Evolutionary conservation across 2,113 vertebrate genomes (phyloP), one percentile per base, ranked within the genome.

Genomic region (Apteryx mantelli): DNA sequence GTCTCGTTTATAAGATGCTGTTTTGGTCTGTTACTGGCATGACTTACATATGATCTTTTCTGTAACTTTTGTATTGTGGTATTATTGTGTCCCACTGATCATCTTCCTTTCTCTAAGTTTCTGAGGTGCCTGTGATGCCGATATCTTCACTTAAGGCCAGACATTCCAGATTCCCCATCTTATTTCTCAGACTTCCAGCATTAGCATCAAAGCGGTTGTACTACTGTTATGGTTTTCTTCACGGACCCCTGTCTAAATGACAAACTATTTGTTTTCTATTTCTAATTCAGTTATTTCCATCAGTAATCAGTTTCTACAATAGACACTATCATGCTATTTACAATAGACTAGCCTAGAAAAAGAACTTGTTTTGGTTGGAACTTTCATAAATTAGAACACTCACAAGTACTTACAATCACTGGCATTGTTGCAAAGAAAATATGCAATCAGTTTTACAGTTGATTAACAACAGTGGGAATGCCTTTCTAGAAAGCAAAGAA

Each of bases 11-110:
- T 53, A 48, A 42, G 5, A 13, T 40, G 3, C 7, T 44, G 4
- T 38, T 26, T 28, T 38, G 2, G 12, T 65, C 0, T 0, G 34
- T 55, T 85, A 38, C 21, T 81, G 34, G 2, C 11, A 21, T 48
- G 30, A 61, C 2, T 44, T 60, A 6, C 0, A 42, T 42, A 1
- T 36, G 34, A 14, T 70, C 24, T 38, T 48, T 53, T 76, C 14
- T 81, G 9, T 55, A 20, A 81, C n/a, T 60, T 88, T 58, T 68
- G 53, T 12, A 19, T 12, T 15, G 7, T 46, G 17, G 7, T 71
- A 15, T 11, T 56, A 30, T 9, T 80, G 58, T 9, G 11, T 61
- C 36, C 20, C 5, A 10, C 9, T 0, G 1, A 56, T 19, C 55
- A 4, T 14, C 25, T 89, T 6, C 60, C 40, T 53, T 68, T 34